Base-by-base conservation (phyloP, 1,140 invertebrate genomes). In the Varroa destructor region DNA sequence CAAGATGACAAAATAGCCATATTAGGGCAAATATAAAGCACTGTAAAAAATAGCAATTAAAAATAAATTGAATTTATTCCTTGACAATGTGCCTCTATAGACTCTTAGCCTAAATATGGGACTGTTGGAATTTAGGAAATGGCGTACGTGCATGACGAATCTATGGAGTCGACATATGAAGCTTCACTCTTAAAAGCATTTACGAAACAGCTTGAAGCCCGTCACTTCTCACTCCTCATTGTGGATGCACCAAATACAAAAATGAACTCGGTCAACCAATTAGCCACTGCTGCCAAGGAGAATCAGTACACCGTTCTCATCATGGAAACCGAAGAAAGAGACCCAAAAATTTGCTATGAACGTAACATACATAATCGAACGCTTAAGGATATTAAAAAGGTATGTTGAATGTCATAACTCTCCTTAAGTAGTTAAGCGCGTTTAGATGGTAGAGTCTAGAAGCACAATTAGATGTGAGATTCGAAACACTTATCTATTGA, bases 141-240 rank as follows among this genome's bases (percentile, higher is more conserved):
- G 61, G 46, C 1, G 14, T 67, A 67, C 36, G 61, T 43, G 40
- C 46, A 67, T 46, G 61, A 67, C 8, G 37, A 12, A 2, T 12
- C 14, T 43, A 67, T 67, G 61, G 61, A 67, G 61, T 3, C 61
- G 12, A 67, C 1, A 36, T 67, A 67, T 46, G 12, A 67, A 40
- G 61, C 61, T 67, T 40, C 61, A 14, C 61, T 67, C 12, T 12
- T 67, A 2, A 67, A 67, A 40, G 40, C 61, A 37, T 67, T 67
- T 40, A 37, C 36, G 14, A 67, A 67, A 40, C 61, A 67, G 46
- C 46, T 67, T 12, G 61, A 67, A 40, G 37, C 61, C 1, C 61
- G 61, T 14, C 61, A 67, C 46, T 67, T 67, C 37, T 40, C 40
- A 14, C 12, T 67, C 3, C 61, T 67, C 40, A 46, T 67, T 37